A percentile compares a stretch with the other conserved stretches of the same genome.
Conservation (phyloP, 1,140 invertebrate genomes). For the Lepidurus packardi region DNA sequence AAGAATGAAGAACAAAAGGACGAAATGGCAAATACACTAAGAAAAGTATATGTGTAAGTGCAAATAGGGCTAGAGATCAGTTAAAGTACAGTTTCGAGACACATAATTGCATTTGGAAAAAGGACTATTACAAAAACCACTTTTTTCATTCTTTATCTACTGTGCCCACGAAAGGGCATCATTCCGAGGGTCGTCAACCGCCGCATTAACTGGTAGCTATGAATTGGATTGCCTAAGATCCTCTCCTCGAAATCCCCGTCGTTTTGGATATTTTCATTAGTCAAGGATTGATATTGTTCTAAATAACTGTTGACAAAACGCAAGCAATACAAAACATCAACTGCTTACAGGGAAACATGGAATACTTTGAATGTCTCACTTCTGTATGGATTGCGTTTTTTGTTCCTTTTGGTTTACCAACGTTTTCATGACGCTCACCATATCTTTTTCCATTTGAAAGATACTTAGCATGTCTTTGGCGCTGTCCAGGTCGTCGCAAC, state of each 20-base stretch:
- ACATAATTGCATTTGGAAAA: too few species aligned
- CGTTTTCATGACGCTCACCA: slow-evolving; percentile 24
- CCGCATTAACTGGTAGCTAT: slow-evolving; percentile 52
- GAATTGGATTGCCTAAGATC: slow-evolving; percentile 50
- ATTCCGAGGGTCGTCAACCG: too few species aligned
- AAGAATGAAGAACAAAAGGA: too few species aligned
- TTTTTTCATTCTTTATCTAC: too few species aligned
- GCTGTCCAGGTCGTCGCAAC: background rate
- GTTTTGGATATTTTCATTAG: slow-evolving; percentile 25
- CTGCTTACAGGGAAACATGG: background rate
- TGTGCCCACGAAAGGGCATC: too few species aligned
- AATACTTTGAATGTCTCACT: slow-evolving; percentile 8
- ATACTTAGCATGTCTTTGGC: too few species aligned
- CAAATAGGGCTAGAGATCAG: too few species aligned
- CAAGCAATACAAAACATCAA: background rate
- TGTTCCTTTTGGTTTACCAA: slow-evolving; percentile 26
- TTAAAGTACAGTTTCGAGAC: too few species aligned
- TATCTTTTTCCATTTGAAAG: slow-evolving; percentile 28
- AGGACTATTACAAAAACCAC: too few species aligned
- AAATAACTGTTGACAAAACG: slow-evolving; percentile 23
- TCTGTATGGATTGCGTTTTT: slow-evolving; percentile 18
- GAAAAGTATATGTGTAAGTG: too few species aligned
- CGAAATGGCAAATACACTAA: too few species aligned
- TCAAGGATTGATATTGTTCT: slow-evolving; percentile 25
- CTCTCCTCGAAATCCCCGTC: slow-evolving; percentile 42